These are phyloP conservation scores for Siphonodentalium dalli DNA, from an alignment of 2,888 invertebrate species.

Conservation along the genomic window DNA sequence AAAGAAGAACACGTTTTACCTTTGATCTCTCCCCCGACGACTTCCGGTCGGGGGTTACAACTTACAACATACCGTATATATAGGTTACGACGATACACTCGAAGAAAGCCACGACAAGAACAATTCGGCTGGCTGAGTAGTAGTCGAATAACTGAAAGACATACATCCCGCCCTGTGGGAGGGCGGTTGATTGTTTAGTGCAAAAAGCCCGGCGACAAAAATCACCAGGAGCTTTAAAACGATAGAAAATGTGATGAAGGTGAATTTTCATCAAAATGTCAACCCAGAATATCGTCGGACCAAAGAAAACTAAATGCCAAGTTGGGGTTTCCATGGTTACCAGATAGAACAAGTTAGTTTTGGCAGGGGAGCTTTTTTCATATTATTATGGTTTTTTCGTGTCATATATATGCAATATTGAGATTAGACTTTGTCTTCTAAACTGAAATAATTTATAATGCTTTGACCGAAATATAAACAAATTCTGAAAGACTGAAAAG, in stretches of 20 bases:
- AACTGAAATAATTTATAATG: too few relatives aligned
- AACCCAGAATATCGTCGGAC: neutral
- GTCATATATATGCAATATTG: neutral
- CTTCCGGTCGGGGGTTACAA: slow-evolving; percentile 3
- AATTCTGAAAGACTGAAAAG: too few relatives aligned
- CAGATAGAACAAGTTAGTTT: too few relatives aligned
- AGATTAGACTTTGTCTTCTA: too few relatives aligned
- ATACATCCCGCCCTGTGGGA: slow-evolving; percentile 73
- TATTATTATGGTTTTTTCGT: too few relatives aligned
- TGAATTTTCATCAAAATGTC: neutral
- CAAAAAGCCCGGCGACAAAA: neutral
- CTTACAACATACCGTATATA: slow-evolving; percentile 74
- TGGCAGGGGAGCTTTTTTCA: too few relatives aligned
- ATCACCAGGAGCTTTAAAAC: neutral
- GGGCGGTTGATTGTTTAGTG: slow-evolving; percentile 16
- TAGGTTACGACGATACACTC: slow-evolving; percentile 85
- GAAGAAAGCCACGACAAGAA: slow-evolving; percentile 72
- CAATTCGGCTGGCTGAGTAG: slow-evolving; percentile 73
- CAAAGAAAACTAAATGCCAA: too few relatives aligned
- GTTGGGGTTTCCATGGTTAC: too few relatives aligned
- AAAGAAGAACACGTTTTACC: too few relatives aligned
- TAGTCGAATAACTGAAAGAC: slow-evolving; percentile 74
- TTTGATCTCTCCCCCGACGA: too few relatives aligned
- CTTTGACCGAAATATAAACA: too few relatives aligned
- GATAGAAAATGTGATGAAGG: neutral